A percentile compares a stretch with the other conserved stretches of the same genome.
These are phyloP conservation scores for Chelon auratus DNA, from an alignment of 2,797 vertebrate species.

Conservation along the genomic window DNA sequence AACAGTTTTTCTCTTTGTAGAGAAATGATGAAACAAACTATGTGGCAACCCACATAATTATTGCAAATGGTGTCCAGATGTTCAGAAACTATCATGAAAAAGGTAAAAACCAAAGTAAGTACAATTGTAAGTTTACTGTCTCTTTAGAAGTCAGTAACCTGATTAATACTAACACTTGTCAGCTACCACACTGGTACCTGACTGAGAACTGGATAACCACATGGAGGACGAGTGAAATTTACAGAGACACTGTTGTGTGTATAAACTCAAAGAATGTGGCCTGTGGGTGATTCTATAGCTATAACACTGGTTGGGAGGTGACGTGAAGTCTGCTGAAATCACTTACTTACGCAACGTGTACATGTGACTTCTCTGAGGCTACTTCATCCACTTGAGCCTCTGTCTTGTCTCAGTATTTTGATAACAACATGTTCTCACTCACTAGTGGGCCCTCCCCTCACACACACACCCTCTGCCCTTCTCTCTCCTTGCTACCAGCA, in stretches of 20 bases:
- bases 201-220: background rate
- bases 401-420: constrained; percentile 41
- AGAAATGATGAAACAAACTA: too few species aligned
- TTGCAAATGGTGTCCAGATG: background rate
- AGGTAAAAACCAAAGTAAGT: background rate
- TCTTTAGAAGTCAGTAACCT: background rate
- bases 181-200: rapidly evolving
- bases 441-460: background rate
- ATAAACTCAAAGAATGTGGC: constrained; percentile 2
- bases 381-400: constrained; percentile 10
- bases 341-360: constrained; percentile 37
- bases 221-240: background rate
- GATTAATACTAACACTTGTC: background rate
- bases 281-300: constrained; percentile 20
- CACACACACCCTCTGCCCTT: constrained; percentile 9
- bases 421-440: constrained; percentile 41
- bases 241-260: constrained; percentile 17
- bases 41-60: background rate
- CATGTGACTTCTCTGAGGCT: constrained; percentile 30
- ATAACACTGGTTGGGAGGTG: constrained; percentile 24
- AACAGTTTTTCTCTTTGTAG: too few species aligned
- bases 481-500: constrained; percentile 45
- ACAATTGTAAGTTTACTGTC: background rate
- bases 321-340: constrained; percentile 3
- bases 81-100: background rate